phyloP scores from a whole-genome alignment of 2,797 vertebrate species.

The Enteromius paludinosus region DNA sequence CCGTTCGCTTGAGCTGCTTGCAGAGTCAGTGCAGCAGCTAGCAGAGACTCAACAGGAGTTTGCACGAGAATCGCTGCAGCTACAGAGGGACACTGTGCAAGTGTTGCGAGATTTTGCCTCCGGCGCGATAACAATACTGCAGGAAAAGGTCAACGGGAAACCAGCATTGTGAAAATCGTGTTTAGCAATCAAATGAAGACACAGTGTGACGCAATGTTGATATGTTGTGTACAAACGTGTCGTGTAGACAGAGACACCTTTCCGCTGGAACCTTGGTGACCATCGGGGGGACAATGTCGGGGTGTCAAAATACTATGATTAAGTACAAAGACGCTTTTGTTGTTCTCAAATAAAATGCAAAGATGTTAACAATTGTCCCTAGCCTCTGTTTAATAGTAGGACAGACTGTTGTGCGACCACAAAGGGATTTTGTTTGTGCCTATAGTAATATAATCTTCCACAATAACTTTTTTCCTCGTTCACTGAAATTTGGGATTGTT shows the following conservation, averaged over 20 bases:
- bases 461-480: neutral
- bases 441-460: constrained; percentile 18
- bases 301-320: constrained; percentile 1
- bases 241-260: neutral
- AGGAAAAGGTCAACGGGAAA: constrained; percentile 83
- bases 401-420: neutral
- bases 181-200: neutral
- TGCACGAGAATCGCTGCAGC: constrained; percentile 78
- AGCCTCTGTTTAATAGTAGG: neutral
- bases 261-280: constrained; percentile 18
- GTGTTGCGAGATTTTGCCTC: constrained; percentile 82
- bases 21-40: constrained; percentile 83
- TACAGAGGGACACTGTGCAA: constrained; percentile 82
- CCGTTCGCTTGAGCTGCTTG: constrained; percentile 82
- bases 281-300: neutral
- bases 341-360: neutral
- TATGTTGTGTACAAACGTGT: neutral
- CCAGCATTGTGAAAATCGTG: constrained; percentile 59
- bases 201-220: neutral
- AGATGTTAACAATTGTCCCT: neutral
- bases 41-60: constrained; percentile 85
- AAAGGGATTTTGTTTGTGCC: constrained; percentile 12
- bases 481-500: neutral
- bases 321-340: neutral
- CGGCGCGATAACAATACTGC: constrained; percentile 79